Percentiles rank a stretch among this genome's conserved stretches.
Evolutionary conservation across 2,888 invertebrate species (phyloP).

Genomic region (Plebejus melissa): DNA sequence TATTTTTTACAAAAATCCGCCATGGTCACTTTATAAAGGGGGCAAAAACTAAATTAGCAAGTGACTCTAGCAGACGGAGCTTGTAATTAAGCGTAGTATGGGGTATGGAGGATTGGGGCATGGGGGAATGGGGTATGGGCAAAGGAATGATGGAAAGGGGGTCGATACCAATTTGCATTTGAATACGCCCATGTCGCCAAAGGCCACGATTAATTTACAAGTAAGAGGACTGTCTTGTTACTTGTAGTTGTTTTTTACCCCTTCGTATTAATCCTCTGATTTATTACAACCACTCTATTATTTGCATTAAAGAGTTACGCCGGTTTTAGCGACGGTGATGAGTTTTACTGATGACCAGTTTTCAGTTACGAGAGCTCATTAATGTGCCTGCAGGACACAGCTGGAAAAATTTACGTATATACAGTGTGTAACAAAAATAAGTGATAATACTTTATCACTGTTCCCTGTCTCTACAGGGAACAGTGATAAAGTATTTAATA

Average conservation of each 20-base stretch:
- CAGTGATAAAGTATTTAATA: too few species aligned
- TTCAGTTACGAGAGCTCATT: too few species aligned
- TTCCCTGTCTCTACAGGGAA: too few species aligned
- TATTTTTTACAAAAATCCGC: not conserved
- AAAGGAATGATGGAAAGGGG: constrained; percentile 34
- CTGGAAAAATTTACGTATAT: too few species aligned
- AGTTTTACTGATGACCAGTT: too few species aligned
- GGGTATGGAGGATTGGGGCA: constrained; percentile 31
- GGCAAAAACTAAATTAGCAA: constrained; percentile 34
- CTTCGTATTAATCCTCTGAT: not conserved
- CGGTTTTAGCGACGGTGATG: not conserved
- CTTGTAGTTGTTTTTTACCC: constrained; percentile 13
- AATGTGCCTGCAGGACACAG: too few species aligned
- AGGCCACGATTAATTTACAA: constrained; percentile 33
- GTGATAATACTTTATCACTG: too few species aligned
- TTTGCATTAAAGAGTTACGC: not conserved
- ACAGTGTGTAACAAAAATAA: too few species aligned
- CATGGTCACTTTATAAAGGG: not conserved
- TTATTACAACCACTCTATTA: not conserved
- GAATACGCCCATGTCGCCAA: constrained; percentile 36
- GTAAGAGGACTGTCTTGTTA: constrained; percentile 18
- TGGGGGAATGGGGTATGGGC: constrained; percentile 32
- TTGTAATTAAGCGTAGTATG: constrained; percentile 34
- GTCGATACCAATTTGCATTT: constrained; percentile 39
- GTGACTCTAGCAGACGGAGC: constrained; percentile 33